These are phyloP conservation scores for Odocoileus virginianus DNA, from an alignment of 2,113 vertebrate species.

Conservation along the genomic window DNA sequence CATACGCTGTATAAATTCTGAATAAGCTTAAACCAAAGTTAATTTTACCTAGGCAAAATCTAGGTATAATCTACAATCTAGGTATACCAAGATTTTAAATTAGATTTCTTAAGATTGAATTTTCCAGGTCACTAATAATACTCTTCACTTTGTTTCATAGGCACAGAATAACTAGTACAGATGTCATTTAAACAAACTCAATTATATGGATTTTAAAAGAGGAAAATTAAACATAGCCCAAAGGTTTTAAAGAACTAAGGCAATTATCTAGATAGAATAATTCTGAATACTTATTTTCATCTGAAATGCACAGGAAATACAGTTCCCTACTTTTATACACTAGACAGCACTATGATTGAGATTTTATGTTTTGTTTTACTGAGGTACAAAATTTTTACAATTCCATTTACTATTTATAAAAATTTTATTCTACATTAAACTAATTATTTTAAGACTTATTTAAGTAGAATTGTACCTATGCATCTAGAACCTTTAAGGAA, in stretches of 20 bases:
- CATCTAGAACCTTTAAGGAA: background rate
- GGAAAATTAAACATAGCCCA: background rate
- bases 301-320: background rate
- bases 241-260: background rate
- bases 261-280: background rate
- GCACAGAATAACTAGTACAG: background rate
- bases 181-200: conserved; percentile 8
- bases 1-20: background rate
- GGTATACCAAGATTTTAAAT: background rate
- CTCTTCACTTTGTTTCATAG: background rate
- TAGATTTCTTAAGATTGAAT: background rate
- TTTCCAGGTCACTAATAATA: background rate
- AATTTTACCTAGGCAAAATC: background rate
- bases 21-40: background rate
- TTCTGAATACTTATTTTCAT: background rate
- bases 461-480: background rate
- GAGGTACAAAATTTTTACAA: background rate
- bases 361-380: background rate
- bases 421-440: background rate
- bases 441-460: background rate
- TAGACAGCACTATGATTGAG: background rate
- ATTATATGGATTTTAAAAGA: background rate
- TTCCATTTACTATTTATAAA: background rate
- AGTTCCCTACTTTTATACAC: background rate
- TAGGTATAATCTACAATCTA: background rate